These are phyloP conservation scores for Macroteleia sp. DNA, from an alignment of 2,888 invertebrate species.

Conservation along the genomic window DNA sequence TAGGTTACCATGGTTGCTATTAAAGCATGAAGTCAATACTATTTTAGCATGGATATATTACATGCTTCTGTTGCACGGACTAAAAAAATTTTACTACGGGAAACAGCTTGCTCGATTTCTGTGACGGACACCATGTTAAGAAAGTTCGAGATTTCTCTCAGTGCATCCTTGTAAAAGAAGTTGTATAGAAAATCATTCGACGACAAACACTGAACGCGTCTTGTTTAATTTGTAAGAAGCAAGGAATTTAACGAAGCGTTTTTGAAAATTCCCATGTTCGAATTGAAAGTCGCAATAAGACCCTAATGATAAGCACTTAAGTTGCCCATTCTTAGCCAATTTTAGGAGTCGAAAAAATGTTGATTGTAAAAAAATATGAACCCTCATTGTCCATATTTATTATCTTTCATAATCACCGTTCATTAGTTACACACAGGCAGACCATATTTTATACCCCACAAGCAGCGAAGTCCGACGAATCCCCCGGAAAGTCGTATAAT, in stretches of 20 bases:
- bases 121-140: too few species aligned
- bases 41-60: too few species aligned
- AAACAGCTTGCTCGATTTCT: too few species aligned
- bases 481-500: conserved; percentile 39
- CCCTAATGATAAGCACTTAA: not conserved
- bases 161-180: too few species aligned
- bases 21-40: too few species aligned
- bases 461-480: conserved; percentile 14
- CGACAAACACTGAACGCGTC: too few species aligned
- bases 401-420: conserved; percentile 21
- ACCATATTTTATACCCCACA: conserved; percentile 23
- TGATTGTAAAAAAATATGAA: conserved; percentile 19
- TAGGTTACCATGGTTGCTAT: too few species aligned
- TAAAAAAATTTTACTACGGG: too few species aligned
- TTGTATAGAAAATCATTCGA: too few species aligned
- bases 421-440: conserved; percentile 8
- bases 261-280: not conserved
- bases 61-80: too few species aligned
- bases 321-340: not conserved
- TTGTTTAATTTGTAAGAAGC: too few species aligned
- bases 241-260: not conserved
- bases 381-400: conserved; percentile 25
- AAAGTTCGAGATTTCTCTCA: too few species aligned
- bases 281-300: not conserved
- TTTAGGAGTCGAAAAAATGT: conserved; percentile 1